Percentiles rank a stretch among this genome's conserved stretches.
Conservation (phyloP, 2,113 vertebrate genomes). For the Ctenodactylus gundi region DNA sequence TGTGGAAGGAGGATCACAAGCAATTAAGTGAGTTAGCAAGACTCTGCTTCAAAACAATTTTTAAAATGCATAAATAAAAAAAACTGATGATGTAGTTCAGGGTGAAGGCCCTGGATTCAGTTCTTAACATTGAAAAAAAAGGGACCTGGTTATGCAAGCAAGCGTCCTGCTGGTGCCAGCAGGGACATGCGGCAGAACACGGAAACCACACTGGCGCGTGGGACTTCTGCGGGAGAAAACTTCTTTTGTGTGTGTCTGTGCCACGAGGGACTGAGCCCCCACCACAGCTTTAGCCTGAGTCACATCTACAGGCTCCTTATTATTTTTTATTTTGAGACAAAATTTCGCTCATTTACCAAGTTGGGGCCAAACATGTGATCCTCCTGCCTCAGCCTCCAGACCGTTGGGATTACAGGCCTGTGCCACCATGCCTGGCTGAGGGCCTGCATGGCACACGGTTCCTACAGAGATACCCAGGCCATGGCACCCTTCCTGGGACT, state of each 20-base stretch:
- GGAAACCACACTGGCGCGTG: neutral
- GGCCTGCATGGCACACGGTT: neutral
- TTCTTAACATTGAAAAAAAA: too few species aligned
- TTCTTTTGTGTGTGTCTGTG: neutral
- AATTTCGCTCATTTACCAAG: neutral
- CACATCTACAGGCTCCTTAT: neutral
- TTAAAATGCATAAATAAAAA: neutral
- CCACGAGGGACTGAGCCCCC: neutral
- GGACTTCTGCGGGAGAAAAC: neutral
- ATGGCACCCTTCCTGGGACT: fast-evolving
- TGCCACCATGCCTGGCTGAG: neutral
- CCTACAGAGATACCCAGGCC: neutral
- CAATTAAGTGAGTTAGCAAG: neutral
- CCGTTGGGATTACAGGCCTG: neutral
- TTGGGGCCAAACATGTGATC: neutral
- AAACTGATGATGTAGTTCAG: neutral
- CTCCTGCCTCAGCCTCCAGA: neutral
- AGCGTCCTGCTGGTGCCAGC: neutral
- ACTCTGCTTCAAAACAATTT: neutral
- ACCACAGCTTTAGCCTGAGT: neutral
- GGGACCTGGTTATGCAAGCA: neutral
- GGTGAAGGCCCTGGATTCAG: neutral
- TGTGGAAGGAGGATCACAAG: neutral
- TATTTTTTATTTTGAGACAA: neutral
- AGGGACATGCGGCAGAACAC: too few species aligned